These are phyloP conservation scores for cat (Felis catus) DNA, from an alignment of 2,113 vertebrate species.

Conservation along the genomic window DNA sequence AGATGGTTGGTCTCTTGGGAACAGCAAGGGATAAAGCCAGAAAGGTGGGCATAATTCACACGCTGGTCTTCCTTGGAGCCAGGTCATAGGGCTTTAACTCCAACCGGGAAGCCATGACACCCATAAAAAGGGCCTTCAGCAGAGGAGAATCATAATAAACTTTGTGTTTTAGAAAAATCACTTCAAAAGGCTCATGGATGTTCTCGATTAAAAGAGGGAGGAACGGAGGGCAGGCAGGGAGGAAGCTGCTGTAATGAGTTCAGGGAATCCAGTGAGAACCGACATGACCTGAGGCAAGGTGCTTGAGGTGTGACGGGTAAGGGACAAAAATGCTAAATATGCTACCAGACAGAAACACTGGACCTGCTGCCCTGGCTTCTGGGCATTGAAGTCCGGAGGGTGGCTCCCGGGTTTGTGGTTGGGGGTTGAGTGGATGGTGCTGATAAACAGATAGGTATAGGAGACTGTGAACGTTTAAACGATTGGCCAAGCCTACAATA, in stretches of 20 bases:
- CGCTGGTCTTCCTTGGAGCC: too few relatives aligned
- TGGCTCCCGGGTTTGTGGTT: neutral
- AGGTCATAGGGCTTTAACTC: neutral
- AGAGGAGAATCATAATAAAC: neutral
- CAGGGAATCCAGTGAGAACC: neutral
- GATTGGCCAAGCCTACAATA: neutral
- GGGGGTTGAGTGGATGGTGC: neutral
- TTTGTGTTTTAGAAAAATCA: neutral
- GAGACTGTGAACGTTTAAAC: neutral
- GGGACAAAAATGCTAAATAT: neutral
- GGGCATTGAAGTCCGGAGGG: neutral
- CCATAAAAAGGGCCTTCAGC: neutral
- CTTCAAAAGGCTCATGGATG: neutral
- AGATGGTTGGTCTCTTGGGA: neutral
- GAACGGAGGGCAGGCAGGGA: neutral
- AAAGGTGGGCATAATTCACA: neutral
- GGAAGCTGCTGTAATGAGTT: neutral
- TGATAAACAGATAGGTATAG: neutral
- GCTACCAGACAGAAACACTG: accelerated
- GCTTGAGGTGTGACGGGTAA: neutral
- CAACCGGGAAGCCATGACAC: neutral
- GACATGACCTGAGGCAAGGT: neutral
- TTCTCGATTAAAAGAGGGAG: neutral
- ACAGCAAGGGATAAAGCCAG: neutral
- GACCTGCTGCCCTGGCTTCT: neutral